Conservation (phyloP, 2,888 invertebrate species). For the Amiota minor region DNA sequence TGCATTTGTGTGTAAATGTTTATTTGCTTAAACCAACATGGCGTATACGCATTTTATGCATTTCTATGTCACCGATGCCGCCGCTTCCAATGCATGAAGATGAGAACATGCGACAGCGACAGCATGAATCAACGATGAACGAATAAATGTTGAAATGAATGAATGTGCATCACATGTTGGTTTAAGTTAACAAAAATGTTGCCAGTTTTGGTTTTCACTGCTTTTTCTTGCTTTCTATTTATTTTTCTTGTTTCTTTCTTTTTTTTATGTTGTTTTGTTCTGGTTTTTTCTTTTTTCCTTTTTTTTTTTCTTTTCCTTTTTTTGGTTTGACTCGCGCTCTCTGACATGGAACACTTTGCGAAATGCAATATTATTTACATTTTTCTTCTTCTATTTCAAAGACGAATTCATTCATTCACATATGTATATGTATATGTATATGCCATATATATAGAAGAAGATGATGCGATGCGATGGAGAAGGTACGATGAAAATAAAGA, state of each 20-base stretch:
- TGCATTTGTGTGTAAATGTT: no score
- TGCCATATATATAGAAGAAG: not conserved
- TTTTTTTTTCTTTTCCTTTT: not conserved
- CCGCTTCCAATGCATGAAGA: not conserved
- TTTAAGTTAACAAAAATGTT: conserved; percentile 57
- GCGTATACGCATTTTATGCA: conserved; percentile 24
- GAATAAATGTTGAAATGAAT: not conserved
- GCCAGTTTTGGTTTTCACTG: conserved; percentile 42
- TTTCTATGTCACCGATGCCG: conserved; percentile 21
- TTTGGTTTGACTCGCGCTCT: not conserved
- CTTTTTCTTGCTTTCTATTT: not conserved
- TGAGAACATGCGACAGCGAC: not conserved
- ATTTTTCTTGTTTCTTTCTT: not conserved
- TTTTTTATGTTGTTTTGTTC: not conserved
- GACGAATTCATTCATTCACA: not conserved
- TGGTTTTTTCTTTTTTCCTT: not conserved
- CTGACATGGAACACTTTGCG: conserved; percentile 21
- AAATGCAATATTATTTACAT: conserved; percentile 24
- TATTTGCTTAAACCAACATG: conserved; percentile 24
- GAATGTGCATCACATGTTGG: conserved; percentile 37
- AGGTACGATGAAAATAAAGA: not conserved
- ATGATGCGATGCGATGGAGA: not conserved
- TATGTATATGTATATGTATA: no score
- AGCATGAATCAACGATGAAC: not conserved
- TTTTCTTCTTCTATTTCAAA: conserved; percentile 1